phyloP scores from a whole-genome alignment of 2,888 invertebrate genomes.

The Autographa pulchrina region DNA sequence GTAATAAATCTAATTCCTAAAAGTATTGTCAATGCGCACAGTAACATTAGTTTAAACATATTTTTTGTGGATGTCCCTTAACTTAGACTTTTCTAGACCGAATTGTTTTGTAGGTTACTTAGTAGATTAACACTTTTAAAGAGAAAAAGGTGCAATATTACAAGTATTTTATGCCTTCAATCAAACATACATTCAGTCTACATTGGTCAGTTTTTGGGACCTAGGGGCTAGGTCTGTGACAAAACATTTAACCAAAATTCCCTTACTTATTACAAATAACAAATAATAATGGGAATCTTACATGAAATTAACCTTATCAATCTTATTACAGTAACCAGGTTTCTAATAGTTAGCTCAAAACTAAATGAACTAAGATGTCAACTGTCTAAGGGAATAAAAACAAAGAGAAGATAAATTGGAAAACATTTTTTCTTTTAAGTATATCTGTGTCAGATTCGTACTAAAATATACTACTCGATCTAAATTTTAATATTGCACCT shows the following conservation, averaged over 20 bases:
- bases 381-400: too few species aligned
- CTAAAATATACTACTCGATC: not conserved
- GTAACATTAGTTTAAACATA: slow-evolving; percentile 73
- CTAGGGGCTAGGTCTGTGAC: not conserved
- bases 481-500: slow-evolving; percentile 42
- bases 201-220: not conserved
- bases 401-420: not conserved
- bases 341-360: too few species aligned
- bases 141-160: slow-evolving; percentile 39
- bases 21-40: slow-evolving; percentile 85
- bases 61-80: slow-evolving; percentile 69
- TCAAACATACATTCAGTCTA: not conserved
- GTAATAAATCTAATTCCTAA: slow-evolving; percentile 74
- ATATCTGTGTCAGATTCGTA: too few species aligned
- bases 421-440: too few species aligned
- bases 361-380: too few species aligned
- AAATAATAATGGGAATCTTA: too few species aligned
- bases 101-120: slow-evolving; percentile 64
- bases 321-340: too few species aligned
- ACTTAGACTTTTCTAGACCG: slow-evolving; percentile 63
- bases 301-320: too few species aligned
- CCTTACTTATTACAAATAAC: too few species aligned
- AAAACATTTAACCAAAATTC: too few species aligned
- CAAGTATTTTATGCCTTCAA: not conserved
- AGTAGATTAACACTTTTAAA: slow-evolving; percentile 48